These are phyloP conservation scores for Pocillopora grandis DNA, from an alignment of 92 coral and sea anemone genomes.

Conservation along the genomic window DNA sequence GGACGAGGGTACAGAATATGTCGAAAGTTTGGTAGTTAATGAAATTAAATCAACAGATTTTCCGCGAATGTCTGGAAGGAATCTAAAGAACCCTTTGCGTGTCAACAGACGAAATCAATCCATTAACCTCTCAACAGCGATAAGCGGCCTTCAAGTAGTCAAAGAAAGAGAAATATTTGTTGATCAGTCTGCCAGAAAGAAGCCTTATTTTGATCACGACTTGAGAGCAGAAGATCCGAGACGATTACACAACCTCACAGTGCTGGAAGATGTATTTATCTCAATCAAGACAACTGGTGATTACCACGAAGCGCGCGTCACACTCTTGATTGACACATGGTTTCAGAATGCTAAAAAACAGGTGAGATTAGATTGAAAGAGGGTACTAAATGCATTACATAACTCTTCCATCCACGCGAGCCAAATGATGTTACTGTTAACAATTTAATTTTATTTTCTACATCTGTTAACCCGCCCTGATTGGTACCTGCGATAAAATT, in stretches of 20 bases:
- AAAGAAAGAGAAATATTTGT: slow-evolving; percentile 7
- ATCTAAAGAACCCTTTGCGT: slow-evolving; percentile 14
- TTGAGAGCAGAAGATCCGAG: not conserved
- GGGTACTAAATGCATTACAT: slow-evolving; percentile 1
- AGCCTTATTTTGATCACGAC: not conserved
- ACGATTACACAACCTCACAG: slow-evolving; percentile 32
- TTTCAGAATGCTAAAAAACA: slow-evolving; percentile 54
- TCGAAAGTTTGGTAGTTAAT: not conserved
- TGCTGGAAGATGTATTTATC: slow-evolving; percentile 71
- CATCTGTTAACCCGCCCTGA: not conserved
- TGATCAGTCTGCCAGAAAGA: not conserved
- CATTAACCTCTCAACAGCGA: slow-evolving; percentile 21
- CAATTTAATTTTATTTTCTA: not conserved
- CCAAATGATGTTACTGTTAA: not conserved
- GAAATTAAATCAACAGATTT: slow-evolving; percentile 25
- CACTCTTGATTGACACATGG: slow-evolving; percentile 64
- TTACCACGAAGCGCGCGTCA: slow-evolving; percentile 64
- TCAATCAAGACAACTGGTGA: slow-evolving; percentile 74
- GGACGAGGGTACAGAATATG: slow-evolving; percentile 4
- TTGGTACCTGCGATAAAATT: not conserved
- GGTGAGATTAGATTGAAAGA: slow-evolving; percentile 33
- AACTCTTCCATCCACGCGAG: not conserved
- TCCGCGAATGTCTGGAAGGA: slow-evolving; percentile 19
- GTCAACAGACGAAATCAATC: slow-evolving; percentile 28
- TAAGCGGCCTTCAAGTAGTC: slow-evolving; percentile 2